A percentile compares a stretch with the other conserved stretches of the same genome.
These are phyloP conservation scores for Ophioninae sp. DNA, from an alignment of 2,888 invertebrate species.

Conservation along the genomic window DNA sequence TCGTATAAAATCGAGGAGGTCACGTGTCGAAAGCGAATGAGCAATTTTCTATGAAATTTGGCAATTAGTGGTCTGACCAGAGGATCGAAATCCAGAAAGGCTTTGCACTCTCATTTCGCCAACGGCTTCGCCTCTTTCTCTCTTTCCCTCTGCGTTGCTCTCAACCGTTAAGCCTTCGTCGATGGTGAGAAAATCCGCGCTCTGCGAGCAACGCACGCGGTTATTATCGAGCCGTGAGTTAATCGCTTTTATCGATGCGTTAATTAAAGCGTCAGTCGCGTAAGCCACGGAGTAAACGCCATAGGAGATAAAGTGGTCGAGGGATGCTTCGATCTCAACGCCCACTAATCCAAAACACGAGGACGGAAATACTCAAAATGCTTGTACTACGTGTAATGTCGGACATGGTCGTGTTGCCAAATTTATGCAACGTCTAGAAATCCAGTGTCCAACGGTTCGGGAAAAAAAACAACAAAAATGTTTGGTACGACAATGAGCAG, in stretches of 20 bases:
- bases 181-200: not conserved
- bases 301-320: slow-evolving; percentile 39
- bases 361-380: not conserved
- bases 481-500: too few relatives aligned
- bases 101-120: not conserved
- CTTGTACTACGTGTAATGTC: not conserved
- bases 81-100: not conserved
- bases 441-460: too few relatives aligned
- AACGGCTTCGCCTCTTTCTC: not conserved
- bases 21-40: not conserved
- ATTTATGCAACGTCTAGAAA: not conserved
- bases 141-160: not conserved
- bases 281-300: slow-evolving; percentile 41
- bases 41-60: not conserved
- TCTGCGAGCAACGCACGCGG: slow-evolving; percentile 2
- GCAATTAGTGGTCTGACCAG: not conserved
- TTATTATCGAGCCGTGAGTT: slow-evolving; percentile 30
- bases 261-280: slow-evolving; percentile 50
- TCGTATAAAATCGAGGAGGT: not conserved
- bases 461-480: not conserved
- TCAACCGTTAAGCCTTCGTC: not conserved
- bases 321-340: slow-evolving; percentile 9
- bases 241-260: slow-evolving; percentile 51
- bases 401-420: not conserved
- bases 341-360: not conserved